Percentiles rank a stretch among this genome's conserved stretches.
Evolutionary conservation across 2,797 vertebrate genomes (phyloP).

Genomic region (Tapirus indicus): DNA sequence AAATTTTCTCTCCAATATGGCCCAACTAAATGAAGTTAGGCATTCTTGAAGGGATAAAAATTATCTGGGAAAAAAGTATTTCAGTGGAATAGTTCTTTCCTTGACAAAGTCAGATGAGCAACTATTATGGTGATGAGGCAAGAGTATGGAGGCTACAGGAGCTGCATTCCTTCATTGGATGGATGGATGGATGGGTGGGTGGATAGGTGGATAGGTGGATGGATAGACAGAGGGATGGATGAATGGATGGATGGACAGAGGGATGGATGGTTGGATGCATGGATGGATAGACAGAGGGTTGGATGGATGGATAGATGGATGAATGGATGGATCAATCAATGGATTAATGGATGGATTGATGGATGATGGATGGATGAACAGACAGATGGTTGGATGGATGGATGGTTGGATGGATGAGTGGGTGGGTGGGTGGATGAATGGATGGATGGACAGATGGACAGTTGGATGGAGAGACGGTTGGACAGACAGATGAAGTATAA

Average conservation of each 20-base stretch:
- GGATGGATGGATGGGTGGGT: not conserved
- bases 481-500: not conserved
- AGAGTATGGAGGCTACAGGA: not conserved
- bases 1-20: not conserved
- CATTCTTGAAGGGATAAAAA: not conserved
- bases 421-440: not conserved
- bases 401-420: not conserved
- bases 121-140: not conserved
- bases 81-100: not conserved
- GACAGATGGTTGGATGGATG: not conserved
- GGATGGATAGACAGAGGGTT: not conserved
- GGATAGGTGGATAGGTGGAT: not conserved
- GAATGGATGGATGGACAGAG: no score
- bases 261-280: not conserved
- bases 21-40: not conserved
- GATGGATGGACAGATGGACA: not conserved
- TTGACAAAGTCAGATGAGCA: not conserved
- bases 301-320: not conserved
- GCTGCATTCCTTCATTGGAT: not conserved
- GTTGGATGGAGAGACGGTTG: not conserved
- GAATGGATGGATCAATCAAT: not conserved
- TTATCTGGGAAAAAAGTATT: not conserved
- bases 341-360: not conserved
- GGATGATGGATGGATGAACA: not conserved
- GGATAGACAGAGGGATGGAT: accelerated